A percentile compares a stretch with the other conserved stretches of the same genome.
These are phyloP conservation scores for Lasioglossum marginatum DNA, from an alignment of 2,888 invertebrate species.

Conservation along the genomic window DNA sequence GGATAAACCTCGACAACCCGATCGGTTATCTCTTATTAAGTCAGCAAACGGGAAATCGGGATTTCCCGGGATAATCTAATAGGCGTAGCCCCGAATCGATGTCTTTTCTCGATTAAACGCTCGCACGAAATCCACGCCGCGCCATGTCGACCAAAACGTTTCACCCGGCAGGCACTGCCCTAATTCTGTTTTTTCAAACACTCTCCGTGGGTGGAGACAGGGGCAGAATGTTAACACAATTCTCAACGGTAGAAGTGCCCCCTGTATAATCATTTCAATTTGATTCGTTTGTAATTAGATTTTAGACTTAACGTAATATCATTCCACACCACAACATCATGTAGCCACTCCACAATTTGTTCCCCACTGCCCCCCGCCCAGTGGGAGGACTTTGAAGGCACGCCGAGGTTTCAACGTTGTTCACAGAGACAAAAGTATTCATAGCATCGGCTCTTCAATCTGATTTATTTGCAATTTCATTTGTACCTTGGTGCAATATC, in stretches of 20 bases:
- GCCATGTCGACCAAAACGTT: not conserved
- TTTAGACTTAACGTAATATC: not conserved
- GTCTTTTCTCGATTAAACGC: conserved; percentile 47
- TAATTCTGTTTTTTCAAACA: not conserved
- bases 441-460: not conserved
- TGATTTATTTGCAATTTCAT: not conserved
- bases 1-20: conserved; percentile 23
- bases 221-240: not conserved
- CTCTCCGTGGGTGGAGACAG: not conserved
- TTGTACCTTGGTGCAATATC: not conserved
- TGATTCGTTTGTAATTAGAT: not conserved
- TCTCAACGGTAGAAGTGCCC: not conserved
- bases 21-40: conserved; percentile 48
- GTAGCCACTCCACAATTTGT: not conserved
- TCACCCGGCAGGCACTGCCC: not conserved
- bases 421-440: not conserved
- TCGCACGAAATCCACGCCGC: conserved; percentile 21
- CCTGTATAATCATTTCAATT: not conserved
- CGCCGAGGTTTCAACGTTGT: not conserved
- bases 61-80: conserved; percentile 63
- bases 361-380: not conserved
- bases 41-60: conserved; percentile 35
- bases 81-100: conserved; percentile 59
- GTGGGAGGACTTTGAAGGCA: not conserved
- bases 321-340: not conserved